A percentile compares a stretch with the other conserved stretches of the same genome.
Evolutionary conservation across 2,113 vertebrate species (phyloP).

Genomic region (Pontoporia blainvillei): DNA sequence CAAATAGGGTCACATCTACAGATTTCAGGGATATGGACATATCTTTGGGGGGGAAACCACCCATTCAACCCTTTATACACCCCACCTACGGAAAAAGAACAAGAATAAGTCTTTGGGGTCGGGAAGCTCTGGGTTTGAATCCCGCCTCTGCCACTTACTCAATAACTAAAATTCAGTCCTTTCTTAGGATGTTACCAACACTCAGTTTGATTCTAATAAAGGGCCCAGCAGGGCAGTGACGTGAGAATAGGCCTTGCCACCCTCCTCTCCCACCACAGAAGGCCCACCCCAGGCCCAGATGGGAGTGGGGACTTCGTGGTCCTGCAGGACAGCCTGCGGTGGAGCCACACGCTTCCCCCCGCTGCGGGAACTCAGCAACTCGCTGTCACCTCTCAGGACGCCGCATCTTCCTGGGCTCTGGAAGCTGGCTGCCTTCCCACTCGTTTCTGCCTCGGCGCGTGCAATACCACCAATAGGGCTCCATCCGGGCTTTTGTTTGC

Average conservation of each 20-base stretch:
- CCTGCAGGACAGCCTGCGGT: neutral
- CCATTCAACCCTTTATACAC: neutral
- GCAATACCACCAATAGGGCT: neutral
- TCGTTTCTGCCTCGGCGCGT: neutral
- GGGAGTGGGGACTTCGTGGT: fast-evolving
- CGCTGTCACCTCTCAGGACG: neutral
- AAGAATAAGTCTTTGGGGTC: neutral
- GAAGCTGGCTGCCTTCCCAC: neutral
- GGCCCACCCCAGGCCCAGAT: neutral
- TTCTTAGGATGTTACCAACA: neutral
- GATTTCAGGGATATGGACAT: neutral
- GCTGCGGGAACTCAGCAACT: fast-evolving
- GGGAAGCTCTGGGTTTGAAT: neutral
- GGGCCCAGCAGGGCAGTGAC: neutral
- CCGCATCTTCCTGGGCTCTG: neutral
- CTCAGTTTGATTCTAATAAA: neutral
- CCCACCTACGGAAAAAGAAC: neutral
- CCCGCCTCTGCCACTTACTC: neutral
- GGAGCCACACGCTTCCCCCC: neutral
- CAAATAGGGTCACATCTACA: neutral
- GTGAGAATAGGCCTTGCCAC: neutral
- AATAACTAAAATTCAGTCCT: neutral
- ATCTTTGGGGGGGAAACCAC: neutral
- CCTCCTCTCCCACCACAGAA: neutral
- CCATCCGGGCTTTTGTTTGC: slow-evolving; percentile 34